These are phyloP conservation scores for Machimus atricapillus DNA, from an alignment of 2,888 invertebrate genomes.

Conservation along the genomic window DNA sequence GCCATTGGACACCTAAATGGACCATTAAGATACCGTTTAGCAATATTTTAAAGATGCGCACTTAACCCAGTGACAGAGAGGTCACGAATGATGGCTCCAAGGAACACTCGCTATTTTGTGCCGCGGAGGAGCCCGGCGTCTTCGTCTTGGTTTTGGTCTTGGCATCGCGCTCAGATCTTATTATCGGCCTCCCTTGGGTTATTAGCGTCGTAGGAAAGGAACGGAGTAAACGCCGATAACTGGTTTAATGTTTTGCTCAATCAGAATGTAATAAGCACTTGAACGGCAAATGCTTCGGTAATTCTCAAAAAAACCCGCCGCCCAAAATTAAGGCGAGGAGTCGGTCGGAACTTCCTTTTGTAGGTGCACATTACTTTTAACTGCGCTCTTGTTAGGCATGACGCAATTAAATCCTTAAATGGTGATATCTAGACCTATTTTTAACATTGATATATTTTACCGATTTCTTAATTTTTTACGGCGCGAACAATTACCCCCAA, in stretches of 20 bases:
- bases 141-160: background rate
- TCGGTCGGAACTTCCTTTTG: background rate
- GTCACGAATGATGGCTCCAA: constrained; percentile 41
- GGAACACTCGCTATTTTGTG: constrained; percentile 24
- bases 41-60: constrained; percentile 39
- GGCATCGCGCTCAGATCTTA: constrained; percentile 14
- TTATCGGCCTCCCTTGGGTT: constrained; percentile 23
- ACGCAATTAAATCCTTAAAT: background rate
- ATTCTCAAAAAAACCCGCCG: background rate
- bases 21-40: constrained; percentile 42
- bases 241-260: constrained; percentile 37
- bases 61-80: constrained; percentile 40
- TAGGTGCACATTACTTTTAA: constrained; percentile 7
- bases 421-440: background rate
- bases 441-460: background rate
- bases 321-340: background rate
- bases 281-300: background rate
- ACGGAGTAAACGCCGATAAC: constrained; percentile 31
- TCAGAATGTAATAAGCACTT: constrained; percentile 34
- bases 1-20: constrained; percentile 40
- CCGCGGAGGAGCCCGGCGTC: background rate
- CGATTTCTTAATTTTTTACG: background rate
- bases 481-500: background rate
- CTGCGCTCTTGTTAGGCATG: background rate
- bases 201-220: constrained; percentile 8